Evolutionary conservation across 2,113 vertebrate species (phyloP).

Genomic region (Vulpes lagopus): DNA sequence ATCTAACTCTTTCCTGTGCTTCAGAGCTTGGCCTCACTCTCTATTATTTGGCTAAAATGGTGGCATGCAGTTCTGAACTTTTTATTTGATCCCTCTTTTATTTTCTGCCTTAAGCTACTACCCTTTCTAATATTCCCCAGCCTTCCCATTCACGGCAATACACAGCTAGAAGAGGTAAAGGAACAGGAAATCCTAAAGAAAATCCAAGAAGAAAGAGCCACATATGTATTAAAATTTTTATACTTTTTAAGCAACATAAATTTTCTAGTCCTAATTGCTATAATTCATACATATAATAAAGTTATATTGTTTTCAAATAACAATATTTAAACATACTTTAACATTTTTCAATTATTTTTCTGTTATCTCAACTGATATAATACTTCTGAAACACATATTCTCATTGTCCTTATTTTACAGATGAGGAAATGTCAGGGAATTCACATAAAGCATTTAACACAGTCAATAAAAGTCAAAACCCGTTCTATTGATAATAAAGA

Average conservation of each 20-base stretch:
- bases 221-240: not conserved
- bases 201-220: not conserved
- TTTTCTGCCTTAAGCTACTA: not conserved
- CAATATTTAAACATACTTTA: conserved; percentile 12
- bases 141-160: not conserved
- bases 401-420: not conserved
- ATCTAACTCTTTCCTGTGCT: not conserved
- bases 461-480: conserved; percentile 23
- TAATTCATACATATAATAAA: conserved; percentile 19
- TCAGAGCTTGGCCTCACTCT: not conserved
- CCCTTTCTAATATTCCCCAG: not conserved
- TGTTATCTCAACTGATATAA: not conserved
- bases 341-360: not conserved
- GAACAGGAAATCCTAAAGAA: not conserved
- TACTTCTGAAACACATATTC: not conserved
- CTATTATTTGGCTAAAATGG: conserved; percentile 31
- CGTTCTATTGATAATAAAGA: not conserved
- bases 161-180: not conserved
- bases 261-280: not conserved
- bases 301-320: conserved; percentile 4
- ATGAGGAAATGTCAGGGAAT: not conserved
- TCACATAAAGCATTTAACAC: not conserved
- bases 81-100: not conserved
- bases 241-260: not conserved
- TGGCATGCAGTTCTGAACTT: not conserved